Percentiles rank a stretch among this genome's conserved stretches.
phyloP scores from a whole-genome alignment of 2,888 invertebrate genomes.

The Macaria liturata region DNA sequence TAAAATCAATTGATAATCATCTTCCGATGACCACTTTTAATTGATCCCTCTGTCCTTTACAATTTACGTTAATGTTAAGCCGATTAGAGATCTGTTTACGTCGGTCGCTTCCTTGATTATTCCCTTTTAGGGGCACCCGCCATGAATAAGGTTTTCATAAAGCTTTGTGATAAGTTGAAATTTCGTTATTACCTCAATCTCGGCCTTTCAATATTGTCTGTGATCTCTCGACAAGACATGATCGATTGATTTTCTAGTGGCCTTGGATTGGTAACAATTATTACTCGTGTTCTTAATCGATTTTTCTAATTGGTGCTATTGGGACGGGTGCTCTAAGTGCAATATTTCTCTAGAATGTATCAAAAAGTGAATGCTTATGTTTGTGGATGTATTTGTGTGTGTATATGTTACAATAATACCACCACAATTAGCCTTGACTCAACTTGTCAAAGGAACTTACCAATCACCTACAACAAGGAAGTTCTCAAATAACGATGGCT shows the following conservation, averaged over 20 bases:
- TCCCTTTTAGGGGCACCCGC: slow-evolving; percentile 50
- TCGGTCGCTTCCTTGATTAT: slow-evolving; percentile 34
- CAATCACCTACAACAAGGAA: too few relatives aligned
- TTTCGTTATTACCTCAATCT: slow-evolving; percentile 22
- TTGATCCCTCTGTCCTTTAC: slow-evolving; percentile 5
- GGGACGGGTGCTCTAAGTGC: too few relatives aligned
- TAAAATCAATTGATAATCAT: slow-evolving; percentile 37
- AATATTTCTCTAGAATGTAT: too few relatives aligned
- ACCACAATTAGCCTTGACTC: too few relatives aligned
- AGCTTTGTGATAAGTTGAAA: slow-evolving; percentile 34
- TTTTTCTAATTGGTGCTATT: too few relatives aligned
- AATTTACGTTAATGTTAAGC: background rate
- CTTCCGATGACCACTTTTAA: slow-evolving; percentile 12
- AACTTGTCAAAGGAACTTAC: too few relatives aligned
- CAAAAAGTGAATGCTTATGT: too few relatives aligned
- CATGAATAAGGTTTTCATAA: slow-evolving; percentile 42
- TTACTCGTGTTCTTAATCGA: too few relatives aligned
- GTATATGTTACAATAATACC: too few relatives aligned
- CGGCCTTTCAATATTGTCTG: slow-evolving; percentile 22
- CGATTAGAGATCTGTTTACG: slow-evolving; percentile 16
- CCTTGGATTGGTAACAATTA: slow-evolving; percentile 2
- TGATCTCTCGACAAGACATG: slow-evolving; percentile 15
- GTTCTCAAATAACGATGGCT: too few relatives aligned
- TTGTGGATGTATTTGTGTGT: too few relatives aligned
- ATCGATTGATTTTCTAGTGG: slow-evolving; percentile 15